A percentile compares a stretch with the other conserved stretches of the same genome.
Evolutionary conservation across 2,888 invertebrate genomes (phyloP).

Genomic region (Baccha elongata): DNA sequence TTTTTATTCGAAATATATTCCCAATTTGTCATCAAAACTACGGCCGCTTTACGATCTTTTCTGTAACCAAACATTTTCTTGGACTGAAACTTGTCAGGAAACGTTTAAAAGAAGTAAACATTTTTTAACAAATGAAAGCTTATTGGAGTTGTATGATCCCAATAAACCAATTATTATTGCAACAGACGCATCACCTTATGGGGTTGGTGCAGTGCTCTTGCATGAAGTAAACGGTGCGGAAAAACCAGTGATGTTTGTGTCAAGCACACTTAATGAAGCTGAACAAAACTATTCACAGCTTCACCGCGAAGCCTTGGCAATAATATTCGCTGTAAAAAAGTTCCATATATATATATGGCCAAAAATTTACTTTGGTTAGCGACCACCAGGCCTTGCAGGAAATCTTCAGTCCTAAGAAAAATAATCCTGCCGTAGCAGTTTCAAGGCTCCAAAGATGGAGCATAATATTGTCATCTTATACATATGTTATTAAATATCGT

Average conservation of each 20-base stretch:
- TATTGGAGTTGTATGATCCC: constrained; percentile 41
- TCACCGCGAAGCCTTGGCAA: constrained; percentile 16
- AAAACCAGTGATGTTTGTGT: constrained; percentile 23
- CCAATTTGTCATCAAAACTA: constrained; percentile 52
- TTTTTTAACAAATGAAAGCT: constrained; percentile 12
- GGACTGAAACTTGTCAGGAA: constrained; percentile 43
- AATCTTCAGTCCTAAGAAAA: constrained; percentile 61
- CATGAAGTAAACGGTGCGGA: constrained; percentile 35
- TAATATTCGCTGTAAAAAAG: background rate
- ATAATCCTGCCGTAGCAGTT: constrained; percentile 21
- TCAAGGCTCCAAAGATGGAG: constrained; percentile 37
- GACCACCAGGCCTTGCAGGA: constrained; percentile 25
- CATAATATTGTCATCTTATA: constrained; percentile 24
- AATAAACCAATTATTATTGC: constrained; percentile 35
- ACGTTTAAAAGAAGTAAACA: constrained; percentile 46
- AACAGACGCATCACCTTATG: constrained; percentile 38
- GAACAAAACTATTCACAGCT: constrained; percentile 34
- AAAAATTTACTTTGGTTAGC: constrained; percentile 17
- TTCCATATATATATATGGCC: background rate
- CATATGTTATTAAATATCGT: constrained; percentile 7
- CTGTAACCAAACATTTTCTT: constrained; percentile 57
- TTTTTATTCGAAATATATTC: constrained; percentile 46
- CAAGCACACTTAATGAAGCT: constrained; percentile 1
- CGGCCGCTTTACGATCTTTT: constrained; percentile 59
- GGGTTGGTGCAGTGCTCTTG: constrained; percentile 34